phyloP scores from a whole-genome alignment of 2,113 vertebrate species.

The Dromiciops gliroides region DNA sequence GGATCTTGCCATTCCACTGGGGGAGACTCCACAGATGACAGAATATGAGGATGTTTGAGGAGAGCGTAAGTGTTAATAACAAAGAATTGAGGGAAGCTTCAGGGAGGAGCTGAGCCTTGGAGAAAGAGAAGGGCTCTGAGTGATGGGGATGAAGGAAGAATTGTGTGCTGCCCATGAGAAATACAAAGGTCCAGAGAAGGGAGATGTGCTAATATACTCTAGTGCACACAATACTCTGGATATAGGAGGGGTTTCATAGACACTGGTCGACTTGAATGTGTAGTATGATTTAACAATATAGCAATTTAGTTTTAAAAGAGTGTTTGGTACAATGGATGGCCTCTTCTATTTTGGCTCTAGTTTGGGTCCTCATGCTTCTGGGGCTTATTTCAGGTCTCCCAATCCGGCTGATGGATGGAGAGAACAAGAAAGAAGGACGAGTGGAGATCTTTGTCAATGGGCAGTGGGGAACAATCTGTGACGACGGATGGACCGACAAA shows the following conservation, averaged over 20 bases:
- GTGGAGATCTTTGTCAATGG: conserved; percentile 94
- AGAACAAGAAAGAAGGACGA: conserved; percentile 94
- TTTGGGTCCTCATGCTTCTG: conserved; percentile 57
- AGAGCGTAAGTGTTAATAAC: neutral
- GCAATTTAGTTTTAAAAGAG: neutral
- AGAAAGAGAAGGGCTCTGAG: no score
- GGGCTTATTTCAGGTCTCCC: conserved; percentile 87
- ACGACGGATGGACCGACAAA: conserved; percentile 96
- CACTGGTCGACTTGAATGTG: neutral
- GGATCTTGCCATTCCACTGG: neutral
- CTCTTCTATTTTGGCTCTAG: neutral
- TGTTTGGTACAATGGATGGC: neutral
- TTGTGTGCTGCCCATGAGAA: neutral
- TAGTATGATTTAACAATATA: neutral
- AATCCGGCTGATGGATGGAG: conserved; percentile 94
- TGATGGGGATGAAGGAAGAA: neutral
- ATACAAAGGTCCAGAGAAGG: neutral
- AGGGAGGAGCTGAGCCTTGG: neutral
- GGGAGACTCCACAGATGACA: neutral
- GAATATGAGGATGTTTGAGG: neutral
- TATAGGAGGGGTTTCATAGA: neutral
- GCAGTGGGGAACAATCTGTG: conserved; percentile 97
- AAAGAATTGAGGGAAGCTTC: neutral
- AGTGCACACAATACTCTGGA: neutral
- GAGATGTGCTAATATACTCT: neutral